A percentile compares a stretch with the other conserved stretches of the same genome.
Conservation (phyloP, 2,113 vertebrate genomes). For the Ibidorhyncha struthersii region DNA sequence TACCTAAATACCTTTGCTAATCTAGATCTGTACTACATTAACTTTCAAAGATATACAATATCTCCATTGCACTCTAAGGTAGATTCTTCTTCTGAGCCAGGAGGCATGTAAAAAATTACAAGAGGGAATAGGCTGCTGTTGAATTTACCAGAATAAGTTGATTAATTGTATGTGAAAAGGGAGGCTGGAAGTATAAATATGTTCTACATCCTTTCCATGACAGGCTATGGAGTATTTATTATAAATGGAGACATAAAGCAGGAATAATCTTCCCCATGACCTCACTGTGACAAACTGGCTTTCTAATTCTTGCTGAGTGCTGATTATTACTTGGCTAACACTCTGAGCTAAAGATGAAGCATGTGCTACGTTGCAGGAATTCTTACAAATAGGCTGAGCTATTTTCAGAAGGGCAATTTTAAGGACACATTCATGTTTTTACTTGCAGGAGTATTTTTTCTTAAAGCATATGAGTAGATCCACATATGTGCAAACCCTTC, state of each 20-base stretch:
- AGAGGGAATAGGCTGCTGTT: constrained; percentile 5
- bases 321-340: constrained; percentile 63
- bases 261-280: constrained; percentile 65
- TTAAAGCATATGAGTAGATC: neutral
- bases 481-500: neutral
- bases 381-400: constrained; percentile 39
- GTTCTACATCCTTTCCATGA: constrained; percentile 44
- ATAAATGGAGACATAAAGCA: constrained; percentile 62
- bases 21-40: neutral
- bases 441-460: neutral
- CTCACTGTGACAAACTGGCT: constrained; percentile 64
- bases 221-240: constrained; percentile 62
- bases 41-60: neutral
- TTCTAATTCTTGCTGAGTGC: constrained; percentile 62
- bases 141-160: constrained; percentile 27
- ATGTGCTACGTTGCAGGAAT: constrained; percentile 57
- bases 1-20: constrained; percentile 11
- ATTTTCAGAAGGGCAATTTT: constrained; percentile 54
- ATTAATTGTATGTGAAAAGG: constrained; percentile 50
- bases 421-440: constrained; percentile 14
- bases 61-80: neutral
- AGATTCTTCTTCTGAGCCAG: constrained; percentile 20
- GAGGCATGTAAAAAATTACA: neutral
- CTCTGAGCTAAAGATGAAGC: constrained; percentile 43
- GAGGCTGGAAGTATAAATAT: constrained; percentile 41